These are phyloP conservation scores for Malacoraja senta DNA, from an alignment of 2,797 vertebrate genomes.

Conservation along the genomic window DNA sequence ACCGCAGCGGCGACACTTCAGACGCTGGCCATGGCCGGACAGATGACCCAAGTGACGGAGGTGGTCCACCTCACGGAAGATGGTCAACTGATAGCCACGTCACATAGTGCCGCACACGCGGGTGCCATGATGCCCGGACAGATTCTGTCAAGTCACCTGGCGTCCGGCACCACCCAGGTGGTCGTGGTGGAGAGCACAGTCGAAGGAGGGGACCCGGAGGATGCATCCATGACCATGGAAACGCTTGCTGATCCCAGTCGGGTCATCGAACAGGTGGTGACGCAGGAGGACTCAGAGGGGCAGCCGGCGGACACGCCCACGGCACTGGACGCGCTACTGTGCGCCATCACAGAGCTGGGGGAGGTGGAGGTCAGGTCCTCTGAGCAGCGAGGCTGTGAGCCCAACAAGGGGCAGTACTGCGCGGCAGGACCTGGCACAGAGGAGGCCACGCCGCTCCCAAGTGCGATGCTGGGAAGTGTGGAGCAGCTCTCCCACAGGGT, in stretches of 20 bases:
- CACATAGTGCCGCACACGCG: conserved; percentile 56
- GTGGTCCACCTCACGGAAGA: conserved; percentile 92
- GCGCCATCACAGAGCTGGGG: conserved; percentile 83
- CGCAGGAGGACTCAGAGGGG: conserved; percentile 52
- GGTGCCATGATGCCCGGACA: conserved; percentile 57
- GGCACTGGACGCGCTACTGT: conserved; percentile 81
- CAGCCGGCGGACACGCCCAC: conserved; percentile 68
- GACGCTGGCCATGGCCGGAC: conserved; percentile 85
- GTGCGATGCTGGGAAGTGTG: conserved; percentile 45
- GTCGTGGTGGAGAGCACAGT: conserved; percentile 73
- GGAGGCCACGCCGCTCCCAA: conserved; percentile 43
- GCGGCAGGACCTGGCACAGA: conserved; percentile 50
- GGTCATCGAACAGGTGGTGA: conserved; percentile 57
- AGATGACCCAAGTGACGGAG: conserved; percentile 84
- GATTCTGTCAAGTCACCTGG: conserved; percentile 55
- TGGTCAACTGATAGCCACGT: conserved; percentile 77
- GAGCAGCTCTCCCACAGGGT: conserved; percentile 53
- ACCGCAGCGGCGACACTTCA: conserved; percentile 87
- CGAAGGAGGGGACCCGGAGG: conserved; percentile 47
- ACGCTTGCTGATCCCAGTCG: conserved; percentile 46
- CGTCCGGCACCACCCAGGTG: conserved; percentile 68
- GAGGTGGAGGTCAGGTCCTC: conserved; percentile 56
- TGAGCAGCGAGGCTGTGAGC: conserved; percentile 45
- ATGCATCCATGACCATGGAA: conserved; percentile 47
- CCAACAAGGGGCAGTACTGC: conserved; percentile 48